Conservation (phyloP, 2,888 invertebrate species). For the Orthosia incerta region DNA sequence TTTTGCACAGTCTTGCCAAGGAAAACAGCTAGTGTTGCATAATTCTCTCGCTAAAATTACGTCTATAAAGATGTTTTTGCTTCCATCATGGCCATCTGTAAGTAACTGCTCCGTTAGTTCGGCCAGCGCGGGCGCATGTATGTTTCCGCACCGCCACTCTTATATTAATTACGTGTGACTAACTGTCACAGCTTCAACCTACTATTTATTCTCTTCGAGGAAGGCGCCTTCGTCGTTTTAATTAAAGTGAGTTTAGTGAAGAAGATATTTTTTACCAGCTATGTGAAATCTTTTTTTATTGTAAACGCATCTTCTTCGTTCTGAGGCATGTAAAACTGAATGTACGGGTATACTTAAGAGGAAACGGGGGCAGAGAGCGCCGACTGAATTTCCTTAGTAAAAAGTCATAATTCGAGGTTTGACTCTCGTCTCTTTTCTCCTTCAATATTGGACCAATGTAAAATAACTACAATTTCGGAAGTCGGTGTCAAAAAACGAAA, state of each 20-base stretch:
- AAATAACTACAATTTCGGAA: no score
- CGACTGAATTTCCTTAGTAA: no score
- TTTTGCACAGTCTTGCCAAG: no score
- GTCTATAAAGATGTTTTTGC: not conserved
- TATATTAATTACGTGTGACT: constrained; percentile 41
- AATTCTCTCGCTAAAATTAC: not conserved
- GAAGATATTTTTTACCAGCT: not conserved
- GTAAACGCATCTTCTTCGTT: not conserved
- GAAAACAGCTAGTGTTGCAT: not conserved
- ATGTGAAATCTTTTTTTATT: not conserved
- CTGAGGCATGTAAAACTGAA: not conserved
- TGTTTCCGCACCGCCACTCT: constrained; percentile 55
- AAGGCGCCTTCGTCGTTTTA: not conserved
- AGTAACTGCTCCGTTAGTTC: constrained; percentile 40
- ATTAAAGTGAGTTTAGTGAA: no score
- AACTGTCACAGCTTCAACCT: constrained; percentile 20
- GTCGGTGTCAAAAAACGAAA: no score
- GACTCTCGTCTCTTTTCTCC: no score
- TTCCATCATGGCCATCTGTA: not conserved
- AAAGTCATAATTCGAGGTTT: no score
- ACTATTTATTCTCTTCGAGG: not conserved
- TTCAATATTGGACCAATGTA: no score
- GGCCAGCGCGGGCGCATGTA: constrained; percentile 25
- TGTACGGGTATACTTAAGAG: not conserved
- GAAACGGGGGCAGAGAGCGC: no score